phyloP scores from a whole-genome alignment of 2,888 invertebrate species.

The Metallyticus violacea region DNA sequence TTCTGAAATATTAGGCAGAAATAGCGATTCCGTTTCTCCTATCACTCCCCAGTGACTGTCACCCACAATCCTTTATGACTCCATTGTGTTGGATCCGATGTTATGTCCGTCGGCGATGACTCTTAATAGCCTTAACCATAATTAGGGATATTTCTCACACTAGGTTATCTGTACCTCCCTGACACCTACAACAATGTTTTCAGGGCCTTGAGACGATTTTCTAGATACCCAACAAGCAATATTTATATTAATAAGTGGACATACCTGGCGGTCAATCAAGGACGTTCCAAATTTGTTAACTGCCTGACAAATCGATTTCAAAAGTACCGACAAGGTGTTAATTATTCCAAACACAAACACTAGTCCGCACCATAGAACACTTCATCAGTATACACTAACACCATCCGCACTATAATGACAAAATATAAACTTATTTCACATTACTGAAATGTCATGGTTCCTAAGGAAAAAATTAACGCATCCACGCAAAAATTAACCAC shows the following conservation, averaged over 20 bases:
- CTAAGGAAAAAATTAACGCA: slow-evolving; percentile 42
- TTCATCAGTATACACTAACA: neutral
- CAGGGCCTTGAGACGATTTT: slow-evolving; percentile 21
- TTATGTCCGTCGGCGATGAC: slow-evolving; percentile 31
- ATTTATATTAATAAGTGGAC: slow-evolving; percentile 42
- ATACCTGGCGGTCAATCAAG: slow-evolving; percentile 54
- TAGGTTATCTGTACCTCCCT: neutral
- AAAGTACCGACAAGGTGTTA: slow-evolving; percentile 39
- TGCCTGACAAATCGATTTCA: slow-evolving; percentile 57
- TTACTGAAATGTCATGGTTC: slow-evolving; percentile 7
- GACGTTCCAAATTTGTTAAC: slow-evolving; percentile 53
- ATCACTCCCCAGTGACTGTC: slow-evolving; percentile 17
- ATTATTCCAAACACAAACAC: slow-evolving; percentile 34
- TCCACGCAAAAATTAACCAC: slow-evolving; percentile 57
- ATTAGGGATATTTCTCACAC: neutral
- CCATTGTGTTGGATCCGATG: slow-evolving; percentile 30
- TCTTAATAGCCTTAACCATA: slow-evolving; percentile 9
- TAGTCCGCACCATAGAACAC: slow-evolving; percentile 1
- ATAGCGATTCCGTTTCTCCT: neutral
- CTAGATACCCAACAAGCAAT: slow-evolving; percentile 45
- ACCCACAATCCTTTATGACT: slow-evolving; percentile 33
- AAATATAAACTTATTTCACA: slow-evolving; percentile 9
- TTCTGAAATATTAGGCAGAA: no score
- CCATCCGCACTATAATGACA: neutral
- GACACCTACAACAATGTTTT: neutral